Percentiles rank a stretch among this genome's conserved stretches.
Conservation (phyloP, 2,888 invertebrate genomes). For the Stenurella melanura region DNA sequence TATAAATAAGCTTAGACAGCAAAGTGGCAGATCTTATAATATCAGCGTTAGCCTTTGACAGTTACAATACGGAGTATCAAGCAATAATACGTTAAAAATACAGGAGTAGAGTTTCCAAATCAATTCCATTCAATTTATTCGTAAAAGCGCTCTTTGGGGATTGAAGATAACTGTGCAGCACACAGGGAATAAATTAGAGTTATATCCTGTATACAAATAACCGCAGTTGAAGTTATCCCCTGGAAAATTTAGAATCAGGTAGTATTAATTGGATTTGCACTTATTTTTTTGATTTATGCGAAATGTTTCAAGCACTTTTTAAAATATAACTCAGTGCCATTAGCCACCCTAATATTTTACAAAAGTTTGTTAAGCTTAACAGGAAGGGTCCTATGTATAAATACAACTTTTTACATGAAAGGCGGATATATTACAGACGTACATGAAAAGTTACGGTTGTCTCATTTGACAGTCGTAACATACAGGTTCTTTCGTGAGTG, state of each 20-base stretch:
- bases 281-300: not conserved
- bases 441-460: not conserved
- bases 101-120: not conserved
- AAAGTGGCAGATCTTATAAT: no score
- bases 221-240: conserved; percentile 3
- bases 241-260: conserved; percentile 7
- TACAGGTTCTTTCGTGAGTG: no score
- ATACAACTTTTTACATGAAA: not conserved
- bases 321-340: not conserved
- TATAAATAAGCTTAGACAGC: no score
- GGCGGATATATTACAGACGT: no score
- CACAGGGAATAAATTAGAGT: conserved; percentile 22
- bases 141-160: conserved; percentile 3
- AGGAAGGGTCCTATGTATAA: not conserved
- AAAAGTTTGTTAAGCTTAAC: conserved; percentile 7
- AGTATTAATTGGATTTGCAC: conserved; percentile 1
- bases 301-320: not conserved
- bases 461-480: not conserved
- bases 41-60: no score
- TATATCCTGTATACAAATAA: not conserved
- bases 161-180: conserved; percentile 16
- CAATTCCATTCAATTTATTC: not conserved
- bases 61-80: no score
- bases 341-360: conserved; percentile 2
- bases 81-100: not conserved